Evolutionary conservation across 2,113 vertebrate genomes (phyloP).

Genomic region (Saimiri boliviensis): DNA sequence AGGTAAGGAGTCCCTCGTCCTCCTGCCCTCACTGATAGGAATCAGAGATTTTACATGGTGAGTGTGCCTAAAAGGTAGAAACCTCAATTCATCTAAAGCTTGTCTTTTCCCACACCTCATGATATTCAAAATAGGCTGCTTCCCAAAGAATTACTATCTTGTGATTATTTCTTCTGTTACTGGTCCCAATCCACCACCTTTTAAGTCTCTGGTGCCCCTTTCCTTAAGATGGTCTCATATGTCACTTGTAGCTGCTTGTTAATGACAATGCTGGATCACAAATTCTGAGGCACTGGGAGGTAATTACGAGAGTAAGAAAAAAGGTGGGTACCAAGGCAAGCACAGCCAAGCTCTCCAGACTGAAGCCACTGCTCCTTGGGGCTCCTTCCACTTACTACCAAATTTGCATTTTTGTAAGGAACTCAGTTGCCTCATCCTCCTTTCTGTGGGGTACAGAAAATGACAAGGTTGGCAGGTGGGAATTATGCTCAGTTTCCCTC

Average conservation of each 20-base stretch:
- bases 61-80: constrained; percentile 7
- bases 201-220: background rate
- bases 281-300: constrained; percentile 1
- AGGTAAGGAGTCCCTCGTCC: background rate
- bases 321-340: background rate
- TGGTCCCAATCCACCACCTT: background rate
- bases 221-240: background rate
- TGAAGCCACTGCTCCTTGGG: background rate
- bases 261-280: constrained; percentile 6
- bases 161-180: constrained; percentile 21
- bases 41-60: background rate
- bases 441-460: background rate
- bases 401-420: constrained; percentile 39
- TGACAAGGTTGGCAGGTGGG: background rate
- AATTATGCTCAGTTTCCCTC: background rate
- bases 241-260: constrained; percentile 30
- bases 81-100: background rate
- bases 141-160: background rate
- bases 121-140: background rate
- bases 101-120: background rate
- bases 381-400: background rate
- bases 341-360: background rate
- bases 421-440: background rate
- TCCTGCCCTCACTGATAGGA: background rate
- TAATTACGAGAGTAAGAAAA: background rate